Evolutionary conservation across 2,888 invertebrate species (phyloP), one percentile per base, ranked within the genome.

Genomic region (Merodon equestris): DNA sequence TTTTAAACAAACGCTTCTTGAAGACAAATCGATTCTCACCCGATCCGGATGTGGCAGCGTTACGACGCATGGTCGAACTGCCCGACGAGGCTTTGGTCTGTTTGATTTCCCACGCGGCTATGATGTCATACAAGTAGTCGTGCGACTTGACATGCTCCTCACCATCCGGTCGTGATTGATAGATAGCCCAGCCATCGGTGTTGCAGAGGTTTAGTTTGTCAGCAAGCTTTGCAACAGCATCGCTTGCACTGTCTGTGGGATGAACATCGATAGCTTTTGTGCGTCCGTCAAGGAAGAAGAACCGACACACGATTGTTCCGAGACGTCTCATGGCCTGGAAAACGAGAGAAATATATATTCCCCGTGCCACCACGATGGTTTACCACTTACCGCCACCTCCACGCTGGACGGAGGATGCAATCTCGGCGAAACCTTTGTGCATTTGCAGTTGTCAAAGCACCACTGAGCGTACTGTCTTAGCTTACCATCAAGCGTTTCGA

Each of bases 181-280:
- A 98, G 81, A 98, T 94, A 0, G 97, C 97, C 98, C 98, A 98
- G 61, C 98, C 98, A 82, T 97, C 96, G 14, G 96, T 90, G 63
- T 94, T 94, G 50, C 93, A 91, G 17, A 98, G 91, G 19, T 95
- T 96, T 57, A 96, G 91, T 87, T 97, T 95, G 87, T 97, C 96
- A 0, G 97, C 96, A 27, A 98, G 90, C 83, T 96, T 94, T 1
- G 94, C 92, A 1, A 97, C 94, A 0, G 97, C 97, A 85, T 97
- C 97, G 17, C 94, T 94, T 0, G 97, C 97, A 1, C 97, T 97
- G 87, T 98, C 97, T 0, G 96, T 96, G 0, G 97, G 97, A 90
- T 97, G 97, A 18, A 98, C 95, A 88, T 97, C 97, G 81, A 98
- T 96, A 0, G 97, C 97, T 88, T 97, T 98, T 0, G 97, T 97